Conservation (phyloP, 2,888 invertebrate genomes). For the Volucella inflata region DNA sequence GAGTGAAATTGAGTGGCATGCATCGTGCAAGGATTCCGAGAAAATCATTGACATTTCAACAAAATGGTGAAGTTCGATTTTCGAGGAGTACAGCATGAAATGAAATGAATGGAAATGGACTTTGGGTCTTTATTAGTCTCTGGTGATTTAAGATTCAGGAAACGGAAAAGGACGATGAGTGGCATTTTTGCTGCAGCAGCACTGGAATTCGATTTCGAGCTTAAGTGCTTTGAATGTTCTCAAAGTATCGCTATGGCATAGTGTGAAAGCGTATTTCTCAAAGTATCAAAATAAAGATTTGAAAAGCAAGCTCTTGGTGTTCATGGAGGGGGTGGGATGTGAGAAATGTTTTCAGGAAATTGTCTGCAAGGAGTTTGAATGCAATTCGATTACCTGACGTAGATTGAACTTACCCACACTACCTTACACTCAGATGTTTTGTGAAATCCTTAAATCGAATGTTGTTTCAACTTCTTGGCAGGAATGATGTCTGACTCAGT, state of each 20-base stretch:
- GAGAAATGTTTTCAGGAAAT: no score
- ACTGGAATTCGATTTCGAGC: slow-evolving; percentile 55
- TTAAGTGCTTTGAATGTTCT: slow-evolving; percentile 31
- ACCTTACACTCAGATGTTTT: no score
- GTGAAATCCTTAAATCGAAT: no score
- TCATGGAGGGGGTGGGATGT: no score
- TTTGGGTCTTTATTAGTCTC: slow-evolving; percentile 71
- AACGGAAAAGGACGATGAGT: slow-evolving; percentile 68
- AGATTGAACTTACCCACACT: no score
- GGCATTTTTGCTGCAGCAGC: slow-evolving; percentile 39
- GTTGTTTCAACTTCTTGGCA: no score
- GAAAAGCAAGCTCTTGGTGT: slow-evolving; percentile 9
- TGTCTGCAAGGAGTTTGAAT: no score
- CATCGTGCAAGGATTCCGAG: slow-evolving; percentile 67
- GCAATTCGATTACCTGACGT: no score
- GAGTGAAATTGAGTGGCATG: slow-evolving; percentile 73
- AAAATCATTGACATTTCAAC: slow-evolving; percentile 72
- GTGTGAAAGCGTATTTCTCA: slow-evolving; percentile 37
- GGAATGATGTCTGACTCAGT: no score
- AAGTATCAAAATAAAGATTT: slow-evolving; percentile 43
- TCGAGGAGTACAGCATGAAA: slow-evolving; percentile 1
- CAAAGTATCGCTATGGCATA: background rate
- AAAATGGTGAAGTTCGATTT: slow-evolving; percentile 54
- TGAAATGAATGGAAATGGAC: slow-evolving; percentile 71
- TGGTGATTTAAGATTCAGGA: slow-evolving; percentile 72